phyloP scores from a whole-genome alignment of 2,888 invertebrate species.

The Drosophila kokeensis region DNA sequence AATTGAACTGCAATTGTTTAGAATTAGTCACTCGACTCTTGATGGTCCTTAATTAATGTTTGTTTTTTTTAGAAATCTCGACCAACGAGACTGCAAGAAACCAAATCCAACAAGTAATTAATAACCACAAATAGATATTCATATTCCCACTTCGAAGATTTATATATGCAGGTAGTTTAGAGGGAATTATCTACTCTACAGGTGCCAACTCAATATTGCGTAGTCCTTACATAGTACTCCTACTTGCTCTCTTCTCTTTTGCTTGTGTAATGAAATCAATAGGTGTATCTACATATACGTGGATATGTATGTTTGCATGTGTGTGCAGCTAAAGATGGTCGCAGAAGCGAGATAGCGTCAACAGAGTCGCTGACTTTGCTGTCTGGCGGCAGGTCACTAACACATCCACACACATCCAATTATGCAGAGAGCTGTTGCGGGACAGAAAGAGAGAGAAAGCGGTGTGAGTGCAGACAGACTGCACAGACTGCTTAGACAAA shows the following conservation, averaged over 20 bases:
- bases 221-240: background rate
- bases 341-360: background rate
- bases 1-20: conserved; percentile 8
- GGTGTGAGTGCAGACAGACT: conserved; percentile 1
- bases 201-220: background rate
- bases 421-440: background rate
- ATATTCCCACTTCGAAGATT: background rate
- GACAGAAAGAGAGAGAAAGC: background rate
- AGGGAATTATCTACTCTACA: background rate
- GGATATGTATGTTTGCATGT: background rate
- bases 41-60: conserved; percentile 70
- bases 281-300: background rate
- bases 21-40: conserved; percentile 65
- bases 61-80: conserved; percentile 35
- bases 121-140: background rate
- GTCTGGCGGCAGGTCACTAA: conserved; percentile 4
- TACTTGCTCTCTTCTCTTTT: background rate
- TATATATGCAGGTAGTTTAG: background rate
- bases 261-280: conserved; percentile 4
- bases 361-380: background rate
- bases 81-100: conserved; percentile 56
- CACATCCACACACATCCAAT: background rate
- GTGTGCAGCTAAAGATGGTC: background rate
- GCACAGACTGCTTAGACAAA: background rate
- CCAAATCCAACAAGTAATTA: conserved; percentile 9